These are phyloP conservation scores for Sialia sialis DNA, from an alignment of 2,113 vertebrate genomes.

Conservation along the genomic window DNA sequence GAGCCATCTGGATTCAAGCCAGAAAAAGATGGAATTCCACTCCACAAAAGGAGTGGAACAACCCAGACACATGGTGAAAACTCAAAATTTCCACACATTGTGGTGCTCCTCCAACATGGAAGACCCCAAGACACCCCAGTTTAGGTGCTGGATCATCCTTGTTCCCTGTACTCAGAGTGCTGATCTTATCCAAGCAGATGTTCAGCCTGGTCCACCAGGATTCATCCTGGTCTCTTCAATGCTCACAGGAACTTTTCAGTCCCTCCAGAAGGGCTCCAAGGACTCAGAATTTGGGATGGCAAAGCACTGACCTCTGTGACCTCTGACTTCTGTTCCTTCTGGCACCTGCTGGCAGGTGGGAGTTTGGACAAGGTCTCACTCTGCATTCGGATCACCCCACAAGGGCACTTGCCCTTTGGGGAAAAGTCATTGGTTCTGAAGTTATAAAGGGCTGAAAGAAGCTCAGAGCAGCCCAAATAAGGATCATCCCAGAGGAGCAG, in stretches of 20 bases:
- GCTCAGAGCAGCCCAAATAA: background rate
- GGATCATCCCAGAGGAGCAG: background rate
- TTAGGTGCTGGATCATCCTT: background rate
- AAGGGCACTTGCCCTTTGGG: background rate
- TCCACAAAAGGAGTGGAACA: background rate
- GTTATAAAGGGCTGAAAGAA: background rate
- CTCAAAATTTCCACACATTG: background rate
- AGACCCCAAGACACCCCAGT: fast-evolving
- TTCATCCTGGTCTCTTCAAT: background rate
- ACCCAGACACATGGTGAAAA: background rate
- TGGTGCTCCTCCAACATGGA: fast-evolving
- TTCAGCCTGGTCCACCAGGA: background rate
- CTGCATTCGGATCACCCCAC: background rate
- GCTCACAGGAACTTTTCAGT: background rate
- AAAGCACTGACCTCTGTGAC: background rate
- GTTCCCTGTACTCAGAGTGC: background rate
- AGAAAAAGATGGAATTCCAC: background rate
- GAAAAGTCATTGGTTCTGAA: background rate
- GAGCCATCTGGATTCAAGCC: background rate
- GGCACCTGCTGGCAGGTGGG: background rate
- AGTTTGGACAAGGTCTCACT: background rate
- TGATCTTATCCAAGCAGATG: background rate
- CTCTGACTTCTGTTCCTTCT: background rate
- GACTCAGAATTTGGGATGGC: background rate
- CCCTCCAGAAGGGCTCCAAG: background rate